Percentiles rank a stretch among this genome's conserved stretches.
Conservation (phyloP, 2,797 vertebrate species). For the Choloepus didactylus region DNA sequence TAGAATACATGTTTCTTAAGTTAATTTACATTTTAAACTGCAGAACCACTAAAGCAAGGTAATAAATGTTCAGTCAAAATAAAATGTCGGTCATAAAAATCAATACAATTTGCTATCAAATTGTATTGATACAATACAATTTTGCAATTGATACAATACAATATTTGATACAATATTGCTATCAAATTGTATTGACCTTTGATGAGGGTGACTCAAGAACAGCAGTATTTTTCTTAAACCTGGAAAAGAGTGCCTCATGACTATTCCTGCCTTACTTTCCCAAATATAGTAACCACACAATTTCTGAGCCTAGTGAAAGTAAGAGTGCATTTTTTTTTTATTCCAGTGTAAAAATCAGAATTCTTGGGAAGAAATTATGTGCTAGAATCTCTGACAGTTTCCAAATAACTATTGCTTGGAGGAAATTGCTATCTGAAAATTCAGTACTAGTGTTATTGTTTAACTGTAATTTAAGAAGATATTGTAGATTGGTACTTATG, state of each 20-base stretch:
- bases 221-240: slow-evolving; percentile 35
- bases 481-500: slow-evolving; percentile 72
- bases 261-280: background rate
- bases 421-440: slow-evolving; percentile 73
- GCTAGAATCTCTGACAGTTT: slow-evolving; percentile 62
- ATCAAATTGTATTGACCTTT: background rate
- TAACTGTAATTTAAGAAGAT: slow-evolving; percentile 76
- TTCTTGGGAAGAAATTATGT: slow-evolving; percentile 48
- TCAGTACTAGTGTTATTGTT: slow-evolving; percentile 50
- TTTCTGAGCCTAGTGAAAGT: slow-evolving; percentile 37
- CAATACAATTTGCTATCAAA: slow-evolving; percentile 63
- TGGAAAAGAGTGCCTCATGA: accelerated
- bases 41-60: slow-evolving; percentile 48
- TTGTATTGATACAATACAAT: too few species aligned
- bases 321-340: background rate
- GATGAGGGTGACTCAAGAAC: slow-evolving; percentile 37
- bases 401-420: slow-evolving; percentile 66
- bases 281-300: background rate
- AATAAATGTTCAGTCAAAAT: slow-evolving; percentile 78
- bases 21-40: slow-evolving; percentile 79
- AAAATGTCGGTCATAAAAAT: slow-evolving; percentile 64
- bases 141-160: too few species aligned
- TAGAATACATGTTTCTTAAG: background rate
- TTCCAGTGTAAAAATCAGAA: slow-evolving; percentile 54
- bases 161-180: background rate